A percentile compares a stretch with the other conserved stretches of the same genome.
Evolutionary conservation across 2,113 vertebrate species (phyloP).

Genomic region (Burhinus bistriatus): DNA sequence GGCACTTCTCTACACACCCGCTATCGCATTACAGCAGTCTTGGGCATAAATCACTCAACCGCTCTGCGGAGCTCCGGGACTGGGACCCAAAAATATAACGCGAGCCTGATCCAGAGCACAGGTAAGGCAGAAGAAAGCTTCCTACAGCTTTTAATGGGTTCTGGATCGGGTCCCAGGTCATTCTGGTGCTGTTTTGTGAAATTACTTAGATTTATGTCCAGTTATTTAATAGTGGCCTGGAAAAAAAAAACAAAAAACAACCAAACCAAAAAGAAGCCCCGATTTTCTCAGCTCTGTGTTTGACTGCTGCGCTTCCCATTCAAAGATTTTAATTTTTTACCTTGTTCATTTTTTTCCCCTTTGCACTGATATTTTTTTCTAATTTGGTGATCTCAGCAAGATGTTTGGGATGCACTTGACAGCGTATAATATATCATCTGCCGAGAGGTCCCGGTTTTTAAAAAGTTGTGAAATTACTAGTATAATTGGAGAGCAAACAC

Average conservation of each 20-base stretch:
- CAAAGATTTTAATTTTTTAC: constrained; percentile 12
- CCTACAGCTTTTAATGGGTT: not conserved
- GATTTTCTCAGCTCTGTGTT: not conserved
- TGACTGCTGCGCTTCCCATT: not conserved
- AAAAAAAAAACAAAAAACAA: not conserved
- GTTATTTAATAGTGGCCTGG: not conserved
- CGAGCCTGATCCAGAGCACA: not conserved
- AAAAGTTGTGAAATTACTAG: not conserved
- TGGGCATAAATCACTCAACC: too few relatives aligned
- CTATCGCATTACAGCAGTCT: too few relatives aligned
- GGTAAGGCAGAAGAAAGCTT: not conserved
- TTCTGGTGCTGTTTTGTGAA: not conserved
- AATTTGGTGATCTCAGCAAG: not conserved
- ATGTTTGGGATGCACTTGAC: not conserved
- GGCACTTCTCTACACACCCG: too few relatives aligned
- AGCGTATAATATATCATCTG: not conserved
- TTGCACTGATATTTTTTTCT: not conserved
- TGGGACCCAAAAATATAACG: accelerated
- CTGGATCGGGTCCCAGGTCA: not conserved
- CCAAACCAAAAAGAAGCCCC: too few relatives aligned
- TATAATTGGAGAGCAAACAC: not conserved
- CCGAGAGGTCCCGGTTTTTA: not conserved
- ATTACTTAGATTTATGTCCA: not conserved
- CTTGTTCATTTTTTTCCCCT: not conserved
- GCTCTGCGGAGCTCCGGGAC: too few relatives aligned